These are phyloP conservation scores for Drosophila tropicalis DNA, from an alignment of 1,140 invertebrate species.

Conservation along the genomic window DNA sequence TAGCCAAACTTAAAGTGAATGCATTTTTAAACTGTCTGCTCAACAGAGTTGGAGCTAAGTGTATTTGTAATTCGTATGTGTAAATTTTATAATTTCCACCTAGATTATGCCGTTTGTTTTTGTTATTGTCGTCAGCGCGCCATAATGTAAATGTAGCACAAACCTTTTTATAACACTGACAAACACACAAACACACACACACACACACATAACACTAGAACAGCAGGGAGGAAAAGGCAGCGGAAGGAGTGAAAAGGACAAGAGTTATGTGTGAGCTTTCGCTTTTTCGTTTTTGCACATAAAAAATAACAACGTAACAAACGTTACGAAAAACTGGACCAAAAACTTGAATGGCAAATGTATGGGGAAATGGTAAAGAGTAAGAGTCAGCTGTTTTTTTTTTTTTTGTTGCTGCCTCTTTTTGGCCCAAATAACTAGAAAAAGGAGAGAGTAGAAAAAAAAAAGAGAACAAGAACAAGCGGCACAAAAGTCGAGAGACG, in stretches of 20 bases:
- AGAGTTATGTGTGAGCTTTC: constrained; percentile 77
- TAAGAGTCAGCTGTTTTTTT: constrained; percentile 56
- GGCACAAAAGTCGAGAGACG: constrained; percentile 25
- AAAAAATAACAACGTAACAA: constrained; percentile 60
- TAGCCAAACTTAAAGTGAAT: too few species aligned
- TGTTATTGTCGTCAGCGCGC: constrained; percentile 70
- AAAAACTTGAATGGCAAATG: constrained; percentile 49
- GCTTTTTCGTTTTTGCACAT: constrained; percentile 65
- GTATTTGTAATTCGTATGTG: constrained; percentile 25
- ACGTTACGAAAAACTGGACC: constrained; percentile 67
- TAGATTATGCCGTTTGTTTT: constrained; percentile 76
- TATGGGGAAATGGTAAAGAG: constrained; percentile 27
- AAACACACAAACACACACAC: constrained; percentile 44
- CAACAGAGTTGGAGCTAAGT: constrained; percentile 11
- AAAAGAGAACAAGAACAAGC: background rate
- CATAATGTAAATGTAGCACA: constrained; percentile 82
- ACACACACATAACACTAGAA: background rate
- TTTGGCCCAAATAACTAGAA: constrained; percentile 10
- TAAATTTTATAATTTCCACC: background rate
- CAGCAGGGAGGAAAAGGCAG: background rate
- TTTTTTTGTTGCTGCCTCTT: constrained; percentile 2
- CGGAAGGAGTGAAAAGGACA: constrained; percentile 30
- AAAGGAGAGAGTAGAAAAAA: background rate
- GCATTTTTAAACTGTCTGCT: too few species aligned
- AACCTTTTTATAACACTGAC: constrained; percentile 76